Conservation (phyloP, 2,113 vertebrate genomes). For the Protobothrops mucrosquamatus region DNA sequence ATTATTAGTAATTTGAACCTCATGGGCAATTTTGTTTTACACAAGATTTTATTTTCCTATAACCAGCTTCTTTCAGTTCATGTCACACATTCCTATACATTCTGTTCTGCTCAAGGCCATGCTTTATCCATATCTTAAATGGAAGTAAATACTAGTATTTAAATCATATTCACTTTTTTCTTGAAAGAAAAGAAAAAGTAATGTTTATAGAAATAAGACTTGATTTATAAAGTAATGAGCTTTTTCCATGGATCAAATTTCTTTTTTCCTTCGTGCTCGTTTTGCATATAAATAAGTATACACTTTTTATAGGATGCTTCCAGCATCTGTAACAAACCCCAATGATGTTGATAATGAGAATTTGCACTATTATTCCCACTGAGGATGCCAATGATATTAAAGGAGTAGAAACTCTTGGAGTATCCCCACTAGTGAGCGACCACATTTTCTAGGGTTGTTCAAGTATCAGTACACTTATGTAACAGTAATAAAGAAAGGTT, state of each 20-base stretch:
- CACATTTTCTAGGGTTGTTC: too few species aligned
- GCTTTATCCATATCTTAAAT: not conserved
- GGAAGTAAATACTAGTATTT: not conserved
- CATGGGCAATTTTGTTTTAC: not conserved
- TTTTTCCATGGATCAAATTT: not conserved
- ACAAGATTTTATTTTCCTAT: not conserved
- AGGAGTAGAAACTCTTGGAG: too few species aligned
- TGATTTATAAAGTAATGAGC: not conserved
- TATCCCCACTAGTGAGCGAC: too few species aligned
- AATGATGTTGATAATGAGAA: not conserved
- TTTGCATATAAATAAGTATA: not conserved
- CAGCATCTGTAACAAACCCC: not conserved
- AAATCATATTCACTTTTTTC: not conserved
- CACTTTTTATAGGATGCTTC: not conserved
- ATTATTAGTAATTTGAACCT: not conserved
- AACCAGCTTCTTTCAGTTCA: not conserved
- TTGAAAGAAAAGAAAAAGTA: not conserved
- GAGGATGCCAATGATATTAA: too few species aligned
- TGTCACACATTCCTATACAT: not conserved
- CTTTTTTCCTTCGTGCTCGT: not conserved
- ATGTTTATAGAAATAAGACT: not conserved
- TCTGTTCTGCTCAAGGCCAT: not conserved
- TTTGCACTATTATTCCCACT: too few species aligned
- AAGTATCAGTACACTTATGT: too few species aligned
- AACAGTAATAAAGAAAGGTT: too few species aligned